Base-by-base conservation (phyloP, 30 jellyfish, hydroid and myxozoan genomes). In the Mastigias papua region DNA sequence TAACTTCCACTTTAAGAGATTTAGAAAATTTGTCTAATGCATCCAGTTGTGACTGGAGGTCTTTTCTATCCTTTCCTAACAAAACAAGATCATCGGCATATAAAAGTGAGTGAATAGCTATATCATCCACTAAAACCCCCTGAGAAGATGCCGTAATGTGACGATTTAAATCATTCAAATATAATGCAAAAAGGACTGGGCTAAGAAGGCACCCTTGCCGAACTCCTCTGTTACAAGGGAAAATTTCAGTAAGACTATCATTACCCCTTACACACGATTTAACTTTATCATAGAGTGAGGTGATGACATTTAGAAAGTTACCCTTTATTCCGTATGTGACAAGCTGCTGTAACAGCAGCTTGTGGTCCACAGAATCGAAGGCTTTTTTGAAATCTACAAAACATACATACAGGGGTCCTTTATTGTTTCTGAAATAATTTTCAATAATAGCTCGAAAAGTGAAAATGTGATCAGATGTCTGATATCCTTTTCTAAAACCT, bases 121-220 rank as follows among this genome's bases (percentile, higher is more conserved):
- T 15, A 64, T 61, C 84, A 33, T 48, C 82, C 2, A 81, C 81
- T 71, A 42, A 58, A 15, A 81, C 73, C 49, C 91, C 82, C 8
- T 65, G 81, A 2, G 73, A 67, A 62, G 82, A 51, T 57, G 4
- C 83, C 26, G 29, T 32, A 31, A 86, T 73, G 62, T 60, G 65
- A 16, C 34, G 31, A 23, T 74, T 86, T 74, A 86, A 25, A 73
- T 85, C 83, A n/a, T 86, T 86, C 84, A 73, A 62, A 22, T 73
- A 86, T 67, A 86, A 62, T 8, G 84, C 95, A 60, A 86, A 85
- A 27, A 76, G 95, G 34, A 75, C 74, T 16, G 90, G 74, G 34
- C 89, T 62, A 31, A 72, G 76, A 65, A 86, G 79, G 65, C 88
- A 86, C 62, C 95, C 90, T 29, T 86, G 75, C 68, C 83, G 31